Base-by-base conservation (phyloP, 2,888 invertebrate species). In the Xestia sexstrigata region DNA sequence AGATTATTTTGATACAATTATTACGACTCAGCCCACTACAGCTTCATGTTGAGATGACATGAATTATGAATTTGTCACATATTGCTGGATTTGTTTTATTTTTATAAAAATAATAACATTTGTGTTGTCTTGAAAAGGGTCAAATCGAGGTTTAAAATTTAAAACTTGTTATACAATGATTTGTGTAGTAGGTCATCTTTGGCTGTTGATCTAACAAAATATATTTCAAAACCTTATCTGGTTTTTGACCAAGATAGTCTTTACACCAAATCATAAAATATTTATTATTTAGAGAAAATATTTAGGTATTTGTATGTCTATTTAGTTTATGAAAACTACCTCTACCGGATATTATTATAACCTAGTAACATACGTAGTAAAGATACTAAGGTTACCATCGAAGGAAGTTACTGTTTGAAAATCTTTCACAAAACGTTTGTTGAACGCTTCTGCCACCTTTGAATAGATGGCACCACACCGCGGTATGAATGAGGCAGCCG, bases 401-500 rank as follows among this genome's bases (percentile, higher is more conserved):
- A n/a, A 15, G 15, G 13, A 62, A 11, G 23, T 23, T 4, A 39
- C 62, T n/a, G 17, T 17, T 45, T 49, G 13, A 47, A 69, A 49
- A 52, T 15, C 8, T 55, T 30, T 15, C 0, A 39, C 15, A 30
- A 30, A 2, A 13, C 17, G 2, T 20, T 2, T 39, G 11, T 42
- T 17, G 1, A 55, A 17, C 35, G 15, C 26, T 83, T 52, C 58
- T 15, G 11, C 1, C 39, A 4, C 6, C n/a, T 1, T 55, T 13
- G 0, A 23, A 55, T 20, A 82, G 82, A 69, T 83, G 82, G 71
- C 60, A 17, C 39, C 55, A 42, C 39, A 15, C 2, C 15, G 2
- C 2, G 0, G 1, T 35, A 2, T 26, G 9, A 60, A 58, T 15
- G 2, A n/a, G 2, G n/a, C 3, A 9, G 2, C 9, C 17, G 0